Base-by-base conservation (phyloP, 2,888 invertebrate species). In the Antheraea assamensis region DNA sequence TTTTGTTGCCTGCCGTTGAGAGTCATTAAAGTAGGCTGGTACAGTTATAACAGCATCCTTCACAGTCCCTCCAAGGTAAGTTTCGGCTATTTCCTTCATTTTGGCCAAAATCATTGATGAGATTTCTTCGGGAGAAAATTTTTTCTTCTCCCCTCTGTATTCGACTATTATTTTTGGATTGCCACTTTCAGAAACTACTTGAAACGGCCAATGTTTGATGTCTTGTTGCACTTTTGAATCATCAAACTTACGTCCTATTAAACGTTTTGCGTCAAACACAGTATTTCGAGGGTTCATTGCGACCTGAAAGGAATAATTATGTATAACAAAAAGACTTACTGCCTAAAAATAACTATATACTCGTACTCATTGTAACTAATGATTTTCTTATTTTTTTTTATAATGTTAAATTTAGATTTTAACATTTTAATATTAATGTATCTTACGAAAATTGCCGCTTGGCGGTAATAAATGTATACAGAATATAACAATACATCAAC, bases 171-270 rank as follows among this genome's bases (percentile, higher is more conserved):
- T 97, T 91, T 96, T 97, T 0, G 97, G 97, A 83, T 96, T 97
- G 0, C 96, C 96, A 7, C 91, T 92, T 58, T 97, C 97, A 74
- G 95, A 96, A 42, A 97, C 84, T 0, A 97, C 96, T 79, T 91
- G 92, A 88, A 98, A 98, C 0, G 98, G 97, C 98, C 98, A 98
- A 83, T 97, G 97, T 86, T 97, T 97, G 87, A 97, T 96, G 87
- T 98, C 98, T 70, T 96, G 95, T 89, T 98, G 97, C 49, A 98
- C 96, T 83, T 96, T 96, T 0, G 95, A 89, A 83, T 98, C 98
- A 80, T 97, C 96, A 86, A 96, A 98, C 81, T 96, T 96, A 74
- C 98, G 95, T 3, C 98, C 98, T 79, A 98, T 98, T 72, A 98
- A 92, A 75, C 98, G 96, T 88, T 98, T 98, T 52, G 97, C 97